Evolutionary conservation across 64 coral and sea anemone species (phyloP), one percentile per base, ranked within the genome.

Genomic region (Dendrophyllia cribrosa): DNA sequence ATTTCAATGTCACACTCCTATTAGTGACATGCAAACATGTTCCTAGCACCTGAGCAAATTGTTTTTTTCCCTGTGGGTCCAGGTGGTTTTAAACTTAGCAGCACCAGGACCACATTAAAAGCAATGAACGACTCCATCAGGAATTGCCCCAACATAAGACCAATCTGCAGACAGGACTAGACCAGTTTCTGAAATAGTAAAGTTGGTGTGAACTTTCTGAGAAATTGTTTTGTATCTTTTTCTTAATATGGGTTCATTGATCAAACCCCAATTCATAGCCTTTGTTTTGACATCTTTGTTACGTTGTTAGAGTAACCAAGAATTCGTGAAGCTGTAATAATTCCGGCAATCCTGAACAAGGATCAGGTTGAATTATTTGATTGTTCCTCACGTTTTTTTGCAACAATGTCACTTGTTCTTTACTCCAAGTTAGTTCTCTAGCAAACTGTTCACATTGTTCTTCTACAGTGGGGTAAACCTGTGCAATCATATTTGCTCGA

Each of bases 61-160:
- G 34, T 13, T 50, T 77, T 87, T 93, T 46, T 88, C 91, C 21
- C 91, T 79, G 19, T 79, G 60, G n/a, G 48, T 58, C 91, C 91
- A 93, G 47, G 91, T 76, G 34, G 34, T 25, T 78, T 92, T 93
- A 20, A 93, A 93, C 59, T 93, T 77, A 17, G 85, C 92, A 22
- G 87, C 64, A 4, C 92, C 92, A 65, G 66, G 66, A 13, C 75
- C 91, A 88, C 91, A 93, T 19, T 85, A 93, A 69, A 47, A 72
- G 70, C 92, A 88, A 13, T 69, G 69, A 1, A 93, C 76, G 20
- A 81, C 9, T 5, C 67, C 92, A 93, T 93, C 85, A 81, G 92
- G 63, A 15, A 77, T 88, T 20, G 92, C 92, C 72, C 92, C 92
- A 58, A 93, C 20, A 74, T 87, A 93, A 47, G 75, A n/a, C 67